Evolutionary conservation across 2,797 vertebrate species (phyloP).

Genomic region (Xenopus petersii): DNA sequence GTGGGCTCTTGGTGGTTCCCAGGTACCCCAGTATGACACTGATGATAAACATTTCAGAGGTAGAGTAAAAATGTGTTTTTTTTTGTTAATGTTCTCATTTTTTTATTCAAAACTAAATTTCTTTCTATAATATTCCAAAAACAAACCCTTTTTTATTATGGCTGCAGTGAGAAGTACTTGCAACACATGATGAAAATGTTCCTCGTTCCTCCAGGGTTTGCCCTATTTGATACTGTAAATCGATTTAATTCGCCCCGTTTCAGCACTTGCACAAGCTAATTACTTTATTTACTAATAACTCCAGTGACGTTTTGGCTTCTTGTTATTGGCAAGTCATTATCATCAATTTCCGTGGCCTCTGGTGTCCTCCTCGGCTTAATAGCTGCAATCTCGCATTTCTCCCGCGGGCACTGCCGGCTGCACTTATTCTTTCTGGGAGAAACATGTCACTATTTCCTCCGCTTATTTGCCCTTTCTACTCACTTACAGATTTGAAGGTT

Average conservation of each 20-base stretch:
- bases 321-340: background rate
- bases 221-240: background rate
- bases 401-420: background rate
- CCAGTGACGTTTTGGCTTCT: background rate
- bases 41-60: no score
- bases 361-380: background rate
- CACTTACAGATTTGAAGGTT: background rate
- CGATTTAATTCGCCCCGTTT: background rate
- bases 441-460: background rate
- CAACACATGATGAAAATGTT: background rate
- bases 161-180: no score
- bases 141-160: no score
- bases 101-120: no score
- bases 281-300: conserved; percentile 2
- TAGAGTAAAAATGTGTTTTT: no score
- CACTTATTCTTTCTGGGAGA: background rate
- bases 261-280: background rate
- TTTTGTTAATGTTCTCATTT: no score
- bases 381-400: background rate
- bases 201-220: background rate
- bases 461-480: background rate
- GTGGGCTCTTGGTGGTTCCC: no score
- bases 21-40: no score
- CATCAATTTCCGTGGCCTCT: conserved; percentile 1
- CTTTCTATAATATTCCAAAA: no score